Conservation (phyloP, 1,140 invertebrate genomes). For the Bombus fervidus region DNA sequence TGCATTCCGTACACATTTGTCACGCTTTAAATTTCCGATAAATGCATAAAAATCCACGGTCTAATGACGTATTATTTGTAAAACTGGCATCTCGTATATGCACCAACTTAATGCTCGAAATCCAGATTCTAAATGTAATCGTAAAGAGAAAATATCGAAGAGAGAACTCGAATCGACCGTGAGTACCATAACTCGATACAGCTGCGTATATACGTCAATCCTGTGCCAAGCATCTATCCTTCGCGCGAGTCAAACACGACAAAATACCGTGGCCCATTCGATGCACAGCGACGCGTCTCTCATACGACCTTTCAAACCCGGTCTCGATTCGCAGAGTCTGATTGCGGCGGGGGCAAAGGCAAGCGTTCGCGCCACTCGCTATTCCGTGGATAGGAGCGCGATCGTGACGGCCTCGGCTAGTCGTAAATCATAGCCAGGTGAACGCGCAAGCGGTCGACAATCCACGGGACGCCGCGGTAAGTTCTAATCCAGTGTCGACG, state of each 20-base stretch:
- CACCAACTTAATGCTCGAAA: too few species aligned
- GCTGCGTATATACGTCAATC: neutral
- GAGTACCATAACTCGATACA: neutral
- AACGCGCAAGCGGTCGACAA: neutral
- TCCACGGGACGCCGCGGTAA: conserved; percentile 44
- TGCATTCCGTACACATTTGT: too few species aligned
- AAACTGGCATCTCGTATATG: too few species aligned
- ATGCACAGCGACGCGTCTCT: neutral
- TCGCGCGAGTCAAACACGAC: neutral
- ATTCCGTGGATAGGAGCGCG: neutral
- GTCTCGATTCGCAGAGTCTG: conserved; percentile 1
- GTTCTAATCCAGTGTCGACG: conserved; percentile 69
- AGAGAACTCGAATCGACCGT: too few species aligned
- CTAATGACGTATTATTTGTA: too few species aligned
- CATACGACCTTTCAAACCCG: neutral
- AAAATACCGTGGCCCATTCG: conserved; percentile 1
- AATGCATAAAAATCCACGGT: too few species aligned
- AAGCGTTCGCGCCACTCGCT: neutral
- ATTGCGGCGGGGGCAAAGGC: neutral
- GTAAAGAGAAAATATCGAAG: neutral
- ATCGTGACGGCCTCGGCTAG: neutral
- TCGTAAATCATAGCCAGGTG: conserved; percentile 27
- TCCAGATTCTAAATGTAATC: too few species aligned
- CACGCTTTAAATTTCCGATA: too few species aligned
- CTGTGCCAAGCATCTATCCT: too few species aligned